These are phyloP conservation scores for Tribolium madens DNA, from an alignment of 1,140 invertebrate species.

Conservation along the genomic window DNA sequence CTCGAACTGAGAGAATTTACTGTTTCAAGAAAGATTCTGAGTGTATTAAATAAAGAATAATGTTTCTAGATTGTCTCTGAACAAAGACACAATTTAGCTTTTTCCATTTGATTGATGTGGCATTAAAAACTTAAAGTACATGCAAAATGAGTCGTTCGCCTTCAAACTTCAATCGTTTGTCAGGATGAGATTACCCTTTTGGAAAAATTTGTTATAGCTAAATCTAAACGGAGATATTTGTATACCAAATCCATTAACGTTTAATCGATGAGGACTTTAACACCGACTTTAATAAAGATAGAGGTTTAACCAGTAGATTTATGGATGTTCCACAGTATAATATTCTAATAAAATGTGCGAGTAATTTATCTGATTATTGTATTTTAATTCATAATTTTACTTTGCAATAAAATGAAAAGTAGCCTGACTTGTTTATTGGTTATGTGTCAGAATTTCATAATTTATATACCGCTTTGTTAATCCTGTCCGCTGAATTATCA, in stretches of 20 bases:
- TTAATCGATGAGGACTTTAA: not conserved
- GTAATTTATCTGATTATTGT: not conserved
- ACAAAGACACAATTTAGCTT: not conserved
- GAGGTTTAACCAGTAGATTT: not conserved
- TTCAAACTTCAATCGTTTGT: not conserved
- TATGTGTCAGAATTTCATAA: not conserved
- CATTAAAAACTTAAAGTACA: not conserved
- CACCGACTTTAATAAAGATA: not conserved
- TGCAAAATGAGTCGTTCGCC: not conserved
- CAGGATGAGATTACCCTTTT: not conserved
- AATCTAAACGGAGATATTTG: not conserved
- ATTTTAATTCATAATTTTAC: not conserved
- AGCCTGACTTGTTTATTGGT: not conserved
- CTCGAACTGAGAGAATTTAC: no score
- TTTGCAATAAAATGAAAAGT: not conserved
- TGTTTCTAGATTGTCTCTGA: no score
- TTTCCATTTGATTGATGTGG: not conserved
- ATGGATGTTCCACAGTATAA: not conserved
- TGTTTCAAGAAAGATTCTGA: no score
- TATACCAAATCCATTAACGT: not conserved
- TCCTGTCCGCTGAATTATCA: no score
- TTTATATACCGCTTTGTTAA: not conserved
- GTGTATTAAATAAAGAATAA: no score
- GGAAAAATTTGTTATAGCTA: not conserved
- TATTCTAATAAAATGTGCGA: not conserved